Base-by-base conservation (phyloP, 2,113 vertebrate species). In the Triplophysa tibetana region DNA sequence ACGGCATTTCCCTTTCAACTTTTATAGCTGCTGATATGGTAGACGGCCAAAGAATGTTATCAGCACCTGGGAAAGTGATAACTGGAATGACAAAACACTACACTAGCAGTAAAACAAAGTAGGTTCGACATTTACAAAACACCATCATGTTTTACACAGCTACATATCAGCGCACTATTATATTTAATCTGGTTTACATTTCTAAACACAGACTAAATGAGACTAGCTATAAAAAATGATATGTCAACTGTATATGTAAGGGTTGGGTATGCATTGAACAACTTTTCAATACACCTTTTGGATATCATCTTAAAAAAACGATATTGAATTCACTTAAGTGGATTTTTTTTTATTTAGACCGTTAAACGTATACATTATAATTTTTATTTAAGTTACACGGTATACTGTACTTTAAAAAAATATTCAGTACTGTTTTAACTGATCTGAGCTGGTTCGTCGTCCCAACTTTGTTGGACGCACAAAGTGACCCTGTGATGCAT, bases 401-500 rank as follows among this genome's bases (percentile, higher is more conserved):
- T 29, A 29, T 4, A 29, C 26, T 29, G 26, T 29, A 29, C 26
- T 29, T 29, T 3, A 29, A 29, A 33, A 33, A 33, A 6, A 33
- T 33, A 7, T 33, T 33, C 4, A 33, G 23, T 56, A n/a, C 19
- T 76, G 50, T 60, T 52, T 73, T 60, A 23, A 72, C 66, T 77
- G n/a, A 67, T 79, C 38, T 70, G 23, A 62, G 66, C 64, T 26
- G 14, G n/a, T 72, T 75, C 43, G 66, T n/a, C 70, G 74, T 63
- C 79, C 58, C 54, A 43, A 78, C 48, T 74, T 12, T 77, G 61
- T 38, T 77, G 63, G 56, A 58, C 70, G 73, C 52, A 78, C 21
- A 63, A 77, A 41, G 67, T 38, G 65, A 9, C 50, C 74, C 78
- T 85, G 81, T 23, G 26, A 66, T 83, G 79, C 75, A 85, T 76